Base-by-base conservation (phyloP, 64 coral and sea anemone species). In the Porites australiensis region DNA sequence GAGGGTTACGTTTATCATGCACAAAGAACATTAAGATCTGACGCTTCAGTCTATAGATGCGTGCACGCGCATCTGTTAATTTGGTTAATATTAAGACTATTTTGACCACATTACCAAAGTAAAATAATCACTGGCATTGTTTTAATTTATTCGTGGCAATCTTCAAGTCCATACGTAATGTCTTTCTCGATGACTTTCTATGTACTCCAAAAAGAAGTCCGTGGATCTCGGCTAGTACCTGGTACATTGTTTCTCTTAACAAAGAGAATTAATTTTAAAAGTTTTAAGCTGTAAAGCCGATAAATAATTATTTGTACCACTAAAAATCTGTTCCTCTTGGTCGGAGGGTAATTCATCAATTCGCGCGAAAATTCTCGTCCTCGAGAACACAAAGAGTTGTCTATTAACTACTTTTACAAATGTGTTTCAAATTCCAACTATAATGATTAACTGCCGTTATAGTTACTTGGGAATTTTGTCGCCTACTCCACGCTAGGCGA, bases 391-490 rank as follows among this genome's bases (percentile, higher is more conserved):
- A 8, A 13, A 51, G 19, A 19, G 51, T 84, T 11, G 45, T 14
- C 21, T 84, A 13, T 8, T 4, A n/a, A 50, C 47, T 68, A 22
- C 75, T 55, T 65, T 68, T 51, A 84, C 60, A 84, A 84, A 84
- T 69, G 64, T 45, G 61, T 65, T 84, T 57, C 3, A 57, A 51
- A 82, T 82, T 69, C 22, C 50, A 84, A 84, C 63, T 68, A 19
- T 45, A 68, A 68, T 51, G 69, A 84, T 84, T 68, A 20, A 45
- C 50, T 84, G 63, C 61, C 63, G 10, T 76, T 19, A 76, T 76
- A 68, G 50, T 50, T 21, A 69, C 50, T 84, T 64, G 81, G 16
- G 63, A 67, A 84, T 50, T 21, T 68, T 68, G 3, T 52, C 81
- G 49, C 61, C 46, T 84, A 45, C 67, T 64, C 37, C 27, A 68